A percentile compares a stretch with the other conserved stretches of the same genome.
Conservation (phyloP, 2,888 invertebrate genomes). For the Eristalis arbustorum region DNA sequence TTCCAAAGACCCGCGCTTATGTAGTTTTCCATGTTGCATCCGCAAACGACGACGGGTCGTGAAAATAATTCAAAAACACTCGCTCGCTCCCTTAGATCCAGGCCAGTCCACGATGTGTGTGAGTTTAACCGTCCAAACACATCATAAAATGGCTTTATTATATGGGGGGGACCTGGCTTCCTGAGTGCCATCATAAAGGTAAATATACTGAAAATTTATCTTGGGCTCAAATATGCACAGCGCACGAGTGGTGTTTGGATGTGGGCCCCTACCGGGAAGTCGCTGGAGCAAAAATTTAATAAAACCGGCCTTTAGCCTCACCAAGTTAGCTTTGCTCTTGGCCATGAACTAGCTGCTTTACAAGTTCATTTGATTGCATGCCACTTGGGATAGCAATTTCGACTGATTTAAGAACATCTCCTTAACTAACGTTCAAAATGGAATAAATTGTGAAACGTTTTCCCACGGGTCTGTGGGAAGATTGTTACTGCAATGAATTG, state of each 20-base stretch:
- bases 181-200: conserved; percentile 67
- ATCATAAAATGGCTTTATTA: conserved; percentile 66
- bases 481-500: neutral
- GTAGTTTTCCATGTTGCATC: conserved; percentile 43
- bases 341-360: conserved; percentile 53
- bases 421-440: conserved; percentile 11
- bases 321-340: conserved; percentile 55
- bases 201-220: conserved; percentile 63
- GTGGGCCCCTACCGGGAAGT: neutral
- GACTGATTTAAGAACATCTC: conserved; percentile 33
- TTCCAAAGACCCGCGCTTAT: neutral
- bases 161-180: conserved; percentile 45
- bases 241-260: neutral
- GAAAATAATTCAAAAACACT: conserved; percentile 54
- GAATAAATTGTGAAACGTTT: neutral
- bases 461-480: neutral
- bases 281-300: conserved; percentile 17
- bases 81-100: conserved; percentile 11
- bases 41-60: conserved; percentile 29
- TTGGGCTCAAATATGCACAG: conserved; percentile 36
- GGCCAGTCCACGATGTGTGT: conserved; percentile 8
- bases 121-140: conserved; percentile 58
- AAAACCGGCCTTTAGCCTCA: conserved; percentile 1
- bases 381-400: conserved; percentile 25
- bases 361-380: conserved; percentile 47